phyloP scores from a whole-genome alignment of 2,113 vertebrate genomes.

The Hippocampus barbouri region DNA sequence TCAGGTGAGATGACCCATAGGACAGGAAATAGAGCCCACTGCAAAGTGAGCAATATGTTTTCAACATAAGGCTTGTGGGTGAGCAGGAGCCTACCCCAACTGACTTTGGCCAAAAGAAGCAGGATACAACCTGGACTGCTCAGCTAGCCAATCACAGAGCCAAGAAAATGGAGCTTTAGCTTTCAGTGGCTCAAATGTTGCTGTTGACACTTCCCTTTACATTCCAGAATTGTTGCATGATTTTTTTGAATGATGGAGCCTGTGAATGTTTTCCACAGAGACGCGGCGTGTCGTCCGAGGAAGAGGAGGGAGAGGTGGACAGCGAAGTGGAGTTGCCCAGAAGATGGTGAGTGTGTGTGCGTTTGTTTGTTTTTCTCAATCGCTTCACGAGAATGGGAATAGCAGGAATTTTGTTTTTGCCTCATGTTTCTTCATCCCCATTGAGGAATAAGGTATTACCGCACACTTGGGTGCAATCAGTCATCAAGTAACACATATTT shows the following conservation, averaged over 20 bases:
- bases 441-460: no score
- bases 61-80: no score
- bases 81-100: no score
- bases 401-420: background rate
- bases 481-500: background rate
- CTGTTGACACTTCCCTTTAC: no score
- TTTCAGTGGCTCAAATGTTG: no score
- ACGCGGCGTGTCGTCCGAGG: slow-evolving; percentile 86
- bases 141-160: no score
- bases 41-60: background rate
- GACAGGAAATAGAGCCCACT: background rate
- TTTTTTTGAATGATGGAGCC: background rate
- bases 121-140: no score
- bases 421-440: no score
- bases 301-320: slow-evolving; percentile 91
- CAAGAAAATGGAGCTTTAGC: no score
- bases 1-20: slow-evolving; percentile 70
- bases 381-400: background rate
- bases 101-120: no score
- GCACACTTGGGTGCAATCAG: background rate
- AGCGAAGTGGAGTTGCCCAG: slow-evolving; percentile 86
- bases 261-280: slow-evolving; percentile 66
- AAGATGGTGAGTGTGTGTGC: slow-evolving; percentile 72
- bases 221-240: background rate
- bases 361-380: no score